Conservation (phyloP, 2,888 invertebrate species). For the Pelosia muscerda region DNA sequence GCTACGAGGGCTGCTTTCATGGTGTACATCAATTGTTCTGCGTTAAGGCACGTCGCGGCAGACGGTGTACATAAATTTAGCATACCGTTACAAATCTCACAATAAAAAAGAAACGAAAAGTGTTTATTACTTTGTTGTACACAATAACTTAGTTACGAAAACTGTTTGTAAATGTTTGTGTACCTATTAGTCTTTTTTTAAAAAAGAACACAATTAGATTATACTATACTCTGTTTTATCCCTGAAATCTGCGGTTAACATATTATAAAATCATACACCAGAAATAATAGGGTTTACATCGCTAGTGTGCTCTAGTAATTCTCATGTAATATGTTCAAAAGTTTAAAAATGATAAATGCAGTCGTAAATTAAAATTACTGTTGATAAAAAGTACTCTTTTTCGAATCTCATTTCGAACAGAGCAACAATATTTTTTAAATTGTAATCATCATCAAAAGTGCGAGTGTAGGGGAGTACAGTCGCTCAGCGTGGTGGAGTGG, state of each 20-base stretch:
- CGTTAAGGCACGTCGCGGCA: constrained; percentile 58
- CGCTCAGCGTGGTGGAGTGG: constrained; percentile 40
- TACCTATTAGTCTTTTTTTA: neutral
- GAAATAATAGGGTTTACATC: neutral
- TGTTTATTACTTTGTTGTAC: constrained; percentile 38
- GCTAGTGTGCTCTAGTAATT: too few relatives aligned
- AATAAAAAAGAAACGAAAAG: constrained; percentile 39
- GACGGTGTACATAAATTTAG: constrained; percentile 54
- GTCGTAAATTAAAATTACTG: neutral
- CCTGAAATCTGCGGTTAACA: too few relatives aligned
- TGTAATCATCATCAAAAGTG: constrained; percentile 52
- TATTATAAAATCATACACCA: too few relatives aligned
- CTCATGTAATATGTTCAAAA: too few relatives aligned
- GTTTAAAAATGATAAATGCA: neutral
- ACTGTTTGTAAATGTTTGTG: neutral
- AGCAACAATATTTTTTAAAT: constrained; percentile 50
- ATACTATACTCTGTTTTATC: too few relatives aligned
- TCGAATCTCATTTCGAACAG: constrained; percentile 26
- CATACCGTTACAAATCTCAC: constrained; percentile 40
- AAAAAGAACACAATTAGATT: too few relatives aligned
- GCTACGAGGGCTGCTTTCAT: constrained; percentile 67
- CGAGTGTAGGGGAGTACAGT: constrained; percentile 29
- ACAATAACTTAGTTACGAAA: constrained; percentile 36
- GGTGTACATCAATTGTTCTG: constrained; percentile 68
- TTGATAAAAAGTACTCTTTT: constrained; percentile 22